Evolutionary conservation across 2,888 invertebrate genomes (phyloP).

Genomic region (Acronicta psi): DNA sequence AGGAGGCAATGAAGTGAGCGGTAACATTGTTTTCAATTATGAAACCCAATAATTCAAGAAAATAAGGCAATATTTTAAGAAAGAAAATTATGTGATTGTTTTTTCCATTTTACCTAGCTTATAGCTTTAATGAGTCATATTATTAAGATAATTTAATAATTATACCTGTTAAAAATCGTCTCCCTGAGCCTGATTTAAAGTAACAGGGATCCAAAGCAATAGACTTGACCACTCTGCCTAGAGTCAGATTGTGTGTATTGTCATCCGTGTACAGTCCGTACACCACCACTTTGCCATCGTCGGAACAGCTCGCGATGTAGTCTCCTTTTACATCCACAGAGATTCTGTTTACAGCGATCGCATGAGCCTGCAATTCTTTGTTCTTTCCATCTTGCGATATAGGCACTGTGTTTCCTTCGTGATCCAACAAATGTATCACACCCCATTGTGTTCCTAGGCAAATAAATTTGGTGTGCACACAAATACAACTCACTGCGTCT

Average conservation of each 20-base stretch:
- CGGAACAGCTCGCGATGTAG: constrained; percentile 97
- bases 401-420: constrained; percentile 94
- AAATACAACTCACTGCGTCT: constrained; percentile 96
- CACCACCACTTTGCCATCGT: constrained; percentile 96
- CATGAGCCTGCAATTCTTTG: constrained; percentile 93
- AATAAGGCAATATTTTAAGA: too few relatives aligned
- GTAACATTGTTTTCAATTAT: too few relatives aligned
- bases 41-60: too few relatives aligned
- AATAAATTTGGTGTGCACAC: constrained; percentile 98
- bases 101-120: too few relatives aligned
- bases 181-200: constrained; percentile 92
- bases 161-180: constrained; percentile 93
- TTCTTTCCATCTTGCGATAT: constrained; percentile 89
- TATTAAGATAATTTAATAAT: background rate
- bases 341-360: constrained; percentile 97
- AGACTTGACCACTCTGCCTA: constrained; percentile 95
- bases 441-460: constrained; percentile 98
- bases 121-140: too few relatives aligned
- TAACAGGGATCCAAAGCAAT: constrained; percentile 96
- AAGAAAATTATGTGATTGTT: too few relatives aligned
- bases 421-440: constrained; percentile 96
- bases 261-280: constrained; percentile 96
- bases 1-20: too few relatives aligned
- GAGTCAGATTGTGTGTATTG: constrained; percentile 93
- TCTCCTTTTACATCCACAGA: constrained; percentile 98